phyloP scores from a whole-genome alignment of 1,140 invertebrate species.

The Drosophila tropicalis region DNA sequence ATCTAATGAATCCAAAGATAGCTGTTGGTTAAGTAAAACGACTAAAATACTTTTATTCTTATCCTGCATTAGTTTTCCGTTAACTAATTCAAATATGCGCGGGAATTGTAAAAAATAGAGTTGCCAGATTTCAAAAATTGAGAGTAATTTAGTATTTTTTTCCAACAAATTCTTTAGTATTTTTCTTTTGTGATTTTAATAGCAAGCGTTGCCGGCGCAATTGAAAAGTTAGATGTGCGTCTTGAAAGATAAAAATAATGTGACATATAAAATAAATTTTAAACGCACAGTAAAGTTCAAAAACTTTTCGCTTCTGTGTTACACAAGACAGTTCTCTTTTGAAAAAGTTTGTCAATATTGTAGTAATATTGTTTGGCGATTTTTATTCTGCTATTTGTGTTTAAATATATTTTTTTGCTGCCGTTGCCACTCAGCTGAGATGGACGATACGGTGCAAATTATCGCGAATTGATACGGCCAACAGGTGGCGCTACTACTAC shows the following conservation, averaged over 20 bases:
- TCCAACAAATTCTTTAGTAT: neutral
- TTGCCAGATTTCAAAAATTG: neutral
- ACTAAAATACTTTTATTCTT: too few species aligned
- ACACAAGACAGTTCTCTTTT: too few species aligned
- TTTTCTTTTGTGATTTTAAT: neutral
- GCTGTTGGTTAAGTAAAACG: too few species aligned
- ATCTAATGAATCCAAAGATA: too few species aligned
- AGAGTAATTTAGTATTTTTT: neutral
- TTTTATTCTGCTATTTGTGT: neutral
- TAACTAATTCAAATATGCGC: neutral
- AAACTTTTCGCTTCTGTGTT: neutral
- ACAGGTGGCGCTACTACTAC: conserved; percentile 4
- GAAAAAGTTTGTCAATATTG: neutral
- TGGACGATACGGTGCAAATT: neutral
- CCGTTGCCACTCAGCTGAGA: conserved; percentile 37
- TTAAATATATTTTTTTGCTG: conserved; percentile 19
- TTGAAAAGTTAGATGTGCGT: neutral
- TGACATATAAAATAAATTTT: neutral
- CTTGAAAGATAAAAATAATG: neutral
- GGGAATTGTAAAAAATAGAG: neutral
- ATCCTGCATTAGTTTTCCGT: neutral
- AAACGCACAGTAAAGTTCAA: neutral
- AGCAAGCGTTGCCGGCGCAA: neutral
- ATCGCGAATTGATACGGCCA: conserved; percentile 8
- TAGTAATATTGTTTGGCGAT: neutral